Percentiles rank a stretch among this genome's conserved stretches.
Conservation (phyloP, 2,113 vertebrate genomes). For the Haplochromis vanheusdeni region DNA sequence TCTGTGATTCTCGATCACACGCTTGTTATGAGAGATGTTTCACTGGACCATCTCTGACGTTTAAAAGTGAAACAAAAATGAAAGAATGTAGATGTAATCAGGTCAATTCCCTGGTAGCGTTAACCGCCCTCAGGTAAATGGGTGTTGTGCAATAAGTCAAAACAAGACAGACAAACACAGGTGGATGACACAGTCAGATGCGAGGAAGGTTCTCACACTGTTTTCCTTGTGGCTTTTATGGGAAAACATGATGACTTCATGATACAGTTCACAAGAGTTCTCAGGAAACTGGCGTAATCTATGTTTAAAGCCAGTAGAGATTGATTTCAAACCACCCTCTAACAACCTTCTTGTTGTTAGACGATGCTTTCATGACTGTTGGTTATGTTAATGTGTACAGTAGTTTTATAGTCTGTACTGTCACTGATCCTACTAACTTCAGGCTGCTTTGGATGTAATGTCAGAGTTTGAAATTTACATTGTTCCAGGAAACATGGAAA, state of each 20-base stretch:
- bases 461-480: background rate
- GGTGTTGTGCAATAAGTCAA: background rate
- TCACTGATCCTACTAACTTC: background rate
- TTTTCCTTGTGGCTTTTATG: background rate
- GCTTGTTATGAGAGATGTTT: background rate
- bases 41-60: background rate
- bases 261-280: background rate
- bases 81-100: background rate
- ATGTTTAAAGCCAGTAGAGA: background rate
- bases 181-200: conserved; percentile 5
- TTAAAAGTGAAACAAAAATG: background rate
- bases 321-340: background rate
- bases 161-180: background rate
- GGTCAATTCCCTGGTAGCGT: background rate
- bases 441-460: background rate
- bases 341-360: background rate
- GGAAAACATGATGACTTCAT: background rate
- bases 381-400: background rate
- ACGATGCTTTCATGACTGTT: background rate
- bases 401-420: background rate
- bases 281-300: background rate
- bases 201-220: background rate
- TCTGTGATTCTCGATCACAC: background rate
- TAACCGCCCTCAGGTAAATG: background rate
- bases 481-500: background rate